These are phyloP conservation scores for Lepus townsendii DNA, from an alignment of 2,797 vertebrate species.

Conservation along the genomic window DNA sequence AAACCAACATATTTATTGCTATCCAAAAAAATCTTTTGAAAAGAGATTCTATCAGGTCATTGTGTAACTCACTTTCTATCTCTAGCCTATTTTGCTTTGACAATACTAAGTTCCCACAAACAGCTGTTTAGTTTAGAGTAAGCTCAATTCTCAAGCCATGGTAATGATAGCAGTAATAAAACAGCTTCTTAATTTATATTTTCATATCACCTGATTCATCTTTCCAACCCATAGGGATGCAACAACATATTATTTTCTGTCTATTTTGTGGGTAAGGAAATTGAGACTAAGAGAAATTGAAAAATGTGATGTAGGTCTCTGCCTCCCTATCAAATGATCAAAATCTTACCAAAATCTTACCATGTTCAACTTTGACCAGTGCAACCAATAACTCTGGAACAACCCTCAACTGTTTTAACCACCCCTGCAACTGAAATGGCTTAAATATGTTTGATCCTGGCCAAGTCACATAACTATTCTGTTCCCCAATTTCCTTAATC, in stretches of 20 bases:
- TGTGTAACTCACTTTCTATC: not conserved
- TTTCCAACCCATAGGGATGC: not conserved
- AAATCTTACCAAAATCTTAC: not conserved
- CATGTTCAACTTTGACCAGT: not conserved
- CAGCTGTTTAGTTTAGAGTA: not conserved
- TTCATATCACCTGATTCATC: not conserved
- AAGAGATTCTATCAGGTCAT: not conserved
- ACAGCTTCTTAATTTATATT: constrained; percentile 8
- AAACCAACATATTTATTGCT: not conserved
- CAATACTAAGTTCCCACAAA: not conserved
- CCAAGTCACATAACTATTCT: constrained; percentile 37
- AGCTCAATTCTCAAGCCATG: constrained; percentile 37
- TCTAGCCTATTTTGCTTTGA: not conserved
- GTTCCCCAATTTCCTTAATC: constrained; percentile 46
- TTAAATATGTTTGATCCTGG: constrained; percentile 28
- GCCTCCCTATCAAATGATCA: not conserved
- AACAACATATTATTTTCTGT: not conserved
- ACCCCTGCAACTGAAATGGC: constrained; percentile 32
- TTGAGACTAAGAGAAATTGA: constrained; percentile 41
- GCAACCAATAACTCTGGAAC: not conserved
- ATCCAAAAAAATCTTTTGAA: not conserved
- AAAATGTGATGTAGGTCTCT: not conserved
- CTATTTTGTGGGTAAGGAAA: constrained; percentile 19
- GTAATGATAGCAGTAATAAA: not conserved
- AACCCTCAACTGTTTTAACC: not conserved